Base-by-base conservation (phyloP, 1,140 invertebrate species). In the Hydropsyche tenuis region DNA sequence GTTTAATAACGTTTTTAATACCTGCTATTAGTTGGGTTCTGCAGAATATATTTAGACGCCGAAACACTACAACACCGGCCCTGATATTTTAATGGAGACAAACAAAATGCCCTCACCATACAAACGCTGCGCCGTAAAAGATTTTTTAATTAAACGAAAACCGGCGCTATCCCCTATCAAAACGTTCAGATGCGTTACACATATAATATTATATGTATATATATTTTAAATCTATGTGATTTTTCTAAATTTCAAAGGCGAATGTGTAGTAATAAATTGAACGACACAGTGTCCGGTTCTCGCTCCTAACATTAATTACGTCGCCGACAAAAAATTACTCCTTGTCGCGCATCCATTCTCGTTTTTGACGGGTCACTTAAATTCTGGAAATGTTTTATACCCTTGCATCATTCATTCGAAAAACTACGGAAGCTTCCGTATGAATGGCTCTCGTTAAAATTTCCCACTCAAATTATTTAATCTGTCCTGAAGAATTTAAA, bases 1-100 rank as follows among this genome's bases (percentile, higher is more conserved):
- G 22, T 73, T 73, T 73, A 73, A 73, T 73, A 73, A 73, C 72
- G 45, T 66, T 73, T 73, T 73, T 73, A 73, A 73, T 73, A 73
- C 72, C 60, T 12, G 72, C 72, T 73, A 73, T 73, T 73, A 73
- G 72, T 73, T 56, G 63, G 62, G 72, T 53, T 53, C 43, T 62
- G 45, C 56, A 42, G 37, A 69, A 70, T 70, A 53, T 70, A 70
- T 70, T 70, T 48, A 70, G 2, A 70, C 11, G 16, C 48, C 48
- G 25, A 70, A 70, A 70, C 48, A 70, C 48, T 23, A 56, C 68
- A 70, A 12, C n/a, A 23, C 48, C 14, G 48, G 25, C 48, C 68
- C 43, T 70, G 51, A 70, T 70, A 46, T 70, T 70, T 70, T 70
- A 70, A 70, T 70, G 51, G 51, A 56, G 68, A 42, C 48, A 25